Percentiles rank a stretch among this genome's conserved stretches.
phyloP scores from a whole-genome alignment of 2,113 vertebrate genomes.

The Delphinapterus leucas region DNA sequence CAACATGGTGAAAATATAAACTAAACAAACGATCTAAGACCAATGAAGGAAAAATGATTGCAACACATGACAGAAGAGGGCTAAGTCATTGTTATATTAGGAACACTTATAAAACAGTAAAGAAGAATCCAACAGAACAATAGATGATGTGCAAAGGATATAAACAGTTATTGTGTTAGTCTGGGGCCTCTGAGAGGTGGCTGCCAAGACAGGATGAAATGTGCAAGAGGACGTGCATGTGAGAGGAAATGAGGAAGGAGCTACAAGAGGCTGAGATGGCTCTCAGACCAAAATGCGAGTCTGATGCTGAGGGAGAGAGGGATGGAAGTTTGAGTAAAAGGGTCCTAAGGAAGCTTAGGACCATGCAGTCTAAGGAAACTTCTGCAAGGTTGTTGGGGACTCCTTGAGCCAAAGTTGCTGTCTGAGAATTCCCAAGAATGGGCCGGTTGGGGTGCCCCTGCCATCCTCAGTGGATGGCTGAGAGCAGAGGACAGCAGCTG shows the following conservation, averaged over 20 bases:
- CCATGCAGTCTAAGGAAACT: not conserved
- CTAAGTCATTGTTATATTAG: not conserved
- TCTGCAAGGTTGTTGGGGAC: not conserved
- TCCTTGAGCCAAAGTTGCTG: not conserved
- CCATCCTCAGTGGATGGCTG: not conserved
- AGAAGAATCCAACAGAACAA: not conserved
- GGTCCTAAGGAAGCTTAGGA: not conserved
- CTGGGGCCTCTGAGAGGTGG: not conserved
- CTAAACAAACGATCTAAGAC: not conserved
- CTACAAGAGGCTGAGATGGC: not conserved
- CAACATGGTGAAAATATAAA: not conserved
- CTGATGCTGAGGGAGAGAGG: not conserved
- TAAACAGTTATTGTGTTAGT: not conserved
- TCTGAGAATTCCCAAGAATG: not conserved
- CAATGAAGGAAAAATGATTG: not conserved
- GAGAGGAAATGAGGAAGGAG: not conserved
- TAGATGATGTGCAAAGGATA: not conserved
- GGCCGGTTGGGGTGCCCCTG: not conserved
- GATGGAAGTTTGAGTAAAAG: not conserved
- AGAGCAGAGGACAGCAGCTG: not conserved
- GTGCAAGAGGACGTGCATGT: fast-evolving
- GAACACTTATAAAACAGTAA: not conserved
- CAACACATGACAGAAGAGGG: not conserved
- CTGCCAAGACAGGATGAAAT: not conserved
- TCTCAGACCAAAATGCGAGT: not conserved